Evolutionary conservation across 2,113 vertebrate species (phyloP), one percentile per base, ranked within the genome.

Genomic region (Pteronura brasiliensis): DNA sequence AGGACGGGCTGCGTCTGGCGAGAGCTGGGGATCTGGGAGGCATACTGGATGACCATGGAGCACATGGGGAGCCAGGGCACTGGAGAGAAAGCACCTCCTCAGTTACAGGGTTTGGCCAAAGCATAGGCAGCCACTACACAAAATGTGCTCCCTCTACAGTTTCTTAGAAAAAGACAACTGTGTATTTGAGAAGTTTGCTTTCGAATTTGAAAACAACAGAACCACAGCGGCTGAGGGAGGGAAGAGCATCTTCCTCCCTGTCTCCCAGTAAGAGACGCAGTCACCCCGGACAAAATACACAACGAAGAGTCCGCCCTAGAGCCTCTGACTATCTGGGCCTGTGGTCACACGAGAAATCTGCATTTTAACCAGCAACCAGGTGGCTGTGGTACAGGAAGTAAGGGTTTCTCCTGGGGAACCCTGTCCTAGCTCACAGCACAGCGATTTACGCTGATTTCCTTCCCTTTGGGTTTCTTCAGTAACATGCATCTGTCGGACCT

Each of bases 41-140:
- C 98, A 0, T 99, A 99, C 80, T 98, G 95, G 90, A 98, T 98
- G 97, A 99, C 98, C 98, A 99, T 99, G 96, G 81, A 49, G 92
- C 99, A 99, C 69, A 99, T 98, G 7, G 99, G 99, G 3, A 36
- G 96, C 99, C 99, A 99, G 2, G 99, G 99, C 79, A 99, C 99
- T 99, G 87, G 0, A 15, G 85, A 47, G 44, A 96, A 61, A 95
- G 86, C 21, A 11, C 59, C 31, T 25, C 7, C 3, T 81, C 34
- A 49, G 79, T 77, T 49, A 80, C 4, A 18, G 27, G 29, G 39
- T 80, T 36, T 91, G 49, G 42, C 69, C 47, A 34, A 76, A 49
- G 20, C 11, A 42, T 4, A 90, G 14, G 36, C 2, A 4, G 47
- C 52, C 23, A 39, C 49, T 55, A 27, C 13, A 39, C 12, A 29